A percentile compares a stretch with the other conserved stretches of the same genome.
Conservation (phyloP, 2,797 vertebrate species). For the Enteromius anoplus region DNA sequence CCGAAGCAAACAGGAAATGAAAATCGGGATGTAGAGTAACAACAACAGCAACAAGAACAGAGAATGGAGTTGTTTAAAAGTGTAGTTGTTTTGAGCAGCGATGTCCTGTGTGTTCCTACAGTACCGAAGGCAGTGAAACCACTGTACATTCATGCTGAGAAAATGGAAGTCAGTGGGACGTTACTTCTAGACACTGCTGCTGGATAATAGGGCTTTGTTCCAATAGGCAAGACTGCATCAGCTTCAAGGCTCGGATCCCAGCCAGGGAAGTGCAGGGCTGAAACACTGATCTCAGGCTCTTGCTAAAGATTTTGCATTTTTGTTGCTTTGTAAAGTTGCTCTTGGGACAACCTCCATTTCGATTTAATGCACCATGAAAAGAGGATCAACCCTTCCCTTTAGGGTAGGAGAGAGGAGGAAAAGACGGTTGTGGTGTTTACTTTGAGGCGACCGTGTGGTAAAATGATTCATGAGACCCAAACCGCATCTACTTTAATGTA, state of each 20-base stretch:
- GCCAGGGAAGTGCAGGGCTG: slow-evolving; percentile 26
- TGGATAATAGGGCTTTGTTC: slow-evolving; percentile 50
- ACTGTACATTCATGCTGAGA: slow-evolving; percentile 39
- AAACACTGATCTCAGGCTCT: slow-evolving; percentile 41
- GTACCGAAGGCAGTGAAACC: slow-evolving; percentile 10
- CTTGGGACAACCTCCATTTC: slow-evolving; percentile 33
- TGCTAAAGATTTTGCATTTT: slow-evolving; percentile 34
- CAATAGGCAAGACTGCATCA: slow-evolving; percentile 38
- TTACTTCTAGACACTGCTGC: slow-evolving; percentile 30
- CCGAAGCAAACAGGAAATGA: slow-evolving; percentile 27
- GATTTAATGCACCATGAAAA: slow-evolving; percentile 46
- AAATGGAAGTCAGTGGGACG: slow-evolving; percentile 44
- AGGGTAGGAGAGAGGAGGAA: slow-evolving; percentile 29
- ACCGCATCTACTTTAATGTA: slow-evolving; percentile 29
- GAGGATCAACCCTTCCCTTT: slow-evolving; percentile 33
- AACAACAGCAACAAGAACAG: slow-evolving; percentile 7
- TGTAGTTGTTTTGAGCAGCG: slow-evolving; percentile 36
- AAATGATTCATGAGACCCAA: slow-evolving; percentile 14
- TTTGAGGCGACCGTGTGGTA: slow-evolving; percentile 7
- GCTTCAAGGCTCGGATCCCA: slow-evolving; percentile 44
- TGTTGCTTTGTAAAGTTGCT: slow-evolving; percentile 34
- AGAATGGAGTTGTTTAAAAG: slow-evolving; percentile 23
- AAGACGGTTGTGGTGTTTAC: slow-evolving; percentile 16
- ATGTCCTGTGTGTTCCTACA: slow-evolving; percentile 27
- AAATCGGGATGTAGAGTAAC: slow-evolving; percentile 3